A percentile compares a stretch with the other conserved stretches of the same genome.
Evolutionary conservation across 2,888 invertebrate genomes (phyloP).

Genomic region (Vandiemenella viatica): DNA sequence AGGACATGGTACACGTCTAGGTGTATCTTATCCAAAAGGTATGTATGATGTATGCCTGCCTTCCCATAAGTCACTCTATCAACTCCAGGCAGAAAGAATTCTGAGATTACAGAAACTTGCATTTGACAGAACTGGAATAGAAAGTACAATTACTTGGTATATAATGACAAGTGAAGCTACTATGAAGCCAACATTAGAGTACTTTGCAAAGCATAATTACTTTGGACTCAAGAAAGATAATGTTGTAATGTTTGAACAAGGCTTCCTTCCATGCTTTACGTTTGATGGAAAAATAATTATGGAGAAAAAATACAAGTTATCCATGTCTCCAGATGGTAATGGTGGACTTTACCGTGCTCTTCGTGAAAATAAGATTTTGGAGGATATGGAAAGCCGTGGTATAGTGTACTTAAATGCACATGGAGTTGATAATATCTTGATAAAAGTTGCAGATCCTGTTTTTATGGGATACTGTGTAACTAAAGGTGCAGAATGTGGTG

Average conservation of each 20-base stretch:
- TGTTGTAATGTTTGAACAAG: constrained; percentile 81
- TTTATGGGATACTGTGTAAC: constrained; percentile 88
- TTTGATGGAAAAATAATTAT: constrained; percentile 87
- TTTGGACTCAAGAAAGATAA: constrained; percentile 75
- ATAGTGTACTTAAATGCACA: constrained; percentile 87
- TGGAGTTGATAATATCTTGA: constrained; percentile 96
- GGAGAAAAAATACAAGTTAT: constrained; percentile 61
- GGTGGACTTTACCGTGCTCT: constrained; percentile 76
- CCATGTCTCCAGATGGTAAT: constrained; percentile 85
- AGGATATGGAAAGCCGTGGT: constrained; percentile 63
- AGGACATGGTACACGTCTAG: constrained; percentile 93
- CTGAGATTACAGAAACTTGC: constrained; percentile 63
- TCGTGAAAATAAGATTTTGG: constrained; percentile 54
- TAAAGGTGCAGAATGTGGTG: constrained; percentile 85
- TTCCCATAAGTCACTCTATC: constrained; percentile 78
- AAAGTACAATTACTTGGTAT: constrained; percentile 44
- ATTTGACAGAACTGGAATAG: constrained; percentile 44
- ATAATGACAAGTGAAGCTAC: constrained; percentile 98
- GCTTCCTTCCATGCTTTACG: constrained; percentile 83
- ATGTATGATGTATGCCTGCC: constrained; percentile 89
- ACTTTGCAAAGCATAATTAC: constrained; percentile 61
- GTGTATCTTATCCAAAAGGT: constrained; percentile 90
- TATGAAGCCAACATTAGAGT: constrained; percentile 64
- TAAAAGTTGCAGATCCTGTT: constrained; percentile 93
- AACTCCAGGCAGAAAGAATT: constrained; percentile 92